These are phyloP conservation scores for Styela clava DNA, from an alignment of 23 tunicate species.

Conservation along the genomic window DNA sequence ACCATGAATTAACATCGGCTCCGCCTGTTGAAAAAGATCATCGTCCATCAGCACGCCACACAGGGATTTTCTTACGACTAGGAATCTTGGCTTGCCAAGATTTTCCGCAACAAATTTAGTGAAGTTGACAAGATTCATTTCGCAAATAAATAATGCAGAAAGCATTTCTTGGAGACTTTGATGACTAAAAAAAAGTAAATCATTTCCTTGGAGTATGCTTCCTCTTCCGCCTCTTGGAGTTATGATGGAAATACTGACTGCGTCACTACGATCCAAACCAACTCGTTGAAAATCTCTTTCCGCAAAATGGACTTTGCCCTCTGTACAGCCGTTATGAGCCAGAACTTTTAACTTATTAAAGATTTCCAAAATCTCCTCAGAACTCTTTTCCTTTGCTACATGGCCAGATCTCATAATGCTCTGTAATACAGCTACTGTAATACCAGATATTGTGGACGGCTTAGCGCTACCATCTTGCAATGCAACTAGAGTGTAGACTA, in stretches of 20 bases:
- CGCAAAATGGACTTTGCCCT: background rate
- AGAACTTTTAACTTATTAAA: background rate
- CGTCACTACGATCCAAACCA: background rate
- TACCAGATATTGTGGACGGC: background rate
- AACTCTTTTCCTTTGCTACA: background rate
- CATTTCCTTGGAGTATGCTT: background rate
- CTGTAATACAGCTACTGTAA: background rate
- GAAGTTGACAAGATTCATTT: background rate
- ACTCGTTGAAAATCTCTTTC: background rate
- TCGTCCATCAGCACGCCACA: background rate
- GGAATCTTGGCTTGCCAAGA: background rate
- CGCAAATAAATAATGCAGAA: background rate
- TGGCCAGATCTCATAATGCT: background rate
- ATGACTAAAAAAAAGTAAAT: background rate
- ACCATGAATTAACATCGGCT: background rate
- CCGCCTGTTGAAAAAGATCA: background rate
- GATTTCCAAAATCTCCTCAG: background rate
- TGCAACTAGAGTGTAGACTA: background rate
- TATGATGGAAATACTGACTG: background rate
- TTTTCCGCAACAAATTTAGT: background rate
- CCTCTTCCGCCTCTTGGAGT: background rate
- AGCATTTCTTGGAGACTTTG: slow-evolving; percentile 5
- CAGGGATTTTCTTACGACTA: background rate
- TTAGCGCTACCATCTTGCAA: background rate
- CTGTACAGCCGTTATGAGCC: background rate